Base-by-base conservation (phyloP, 1,140 invertebrate species). In the Anastrepha obliqua region DNA sequence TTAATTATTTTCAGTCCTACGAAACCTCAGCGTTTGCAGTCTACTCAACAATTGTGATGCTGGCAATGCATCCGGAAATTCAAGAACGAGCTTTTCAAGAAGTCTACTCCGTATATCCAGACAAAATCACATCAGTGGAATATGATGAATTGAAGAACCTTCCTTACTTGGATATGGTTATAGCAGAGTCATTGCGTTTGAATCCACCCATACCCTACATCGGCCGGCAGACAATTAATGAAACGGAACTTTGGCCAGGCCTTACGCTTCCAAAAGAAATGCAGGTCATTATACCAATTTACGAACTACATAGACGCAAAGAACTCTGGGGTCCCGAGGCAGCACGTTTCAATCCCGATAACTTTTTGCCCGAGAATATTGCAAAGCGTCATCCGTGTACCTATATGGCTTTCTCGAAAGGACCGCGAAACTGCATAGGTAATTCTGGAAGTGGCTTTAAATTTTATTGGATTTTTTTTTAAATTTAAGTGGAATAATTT, bases 311-410 rank as follows among this genome's bases (percentile, higher is more conserved):
- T 90, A 90, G 92, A 47, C 15, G 65, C 29, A 86, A 65, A n/a
- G 81, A 87, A 13, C 17, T 88, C 17, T 90, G 89, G 89, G 89
- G 94, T 89, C 93, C 94, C 15, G 93, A 96, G 67, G 95, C 95
- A 2, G 93, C 95, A 55, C 88, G 89, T n/a, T 96, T 95, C 90
- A 93, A 95, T 91, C 95, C 95, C 0, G 95, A 96, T 70, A 91
- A 95, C 88, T 96, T 96, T 90, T 88, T 94, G 11, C 93, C 94
- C 13, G 90, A 91, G 64, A 91, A 93, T 74, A 87, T 90, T 8
- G 88, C 87, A 42, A 88, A 93, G 86, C 90, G 93, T 88, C 89
- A 94, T 88, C 91, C 93, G 2, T 94, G 89, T 89, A 92, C 91
- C 0, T 95, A 94, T 89, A 89, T 95, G 44, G 94, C 95, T 17